A percentile compares a stretch with the other conserved stretches of the same genome.
phyloP scores from a whole-genome alignment of 2,888 invertebrate genomes.

The Gisinianus flammeolus region DNA sequence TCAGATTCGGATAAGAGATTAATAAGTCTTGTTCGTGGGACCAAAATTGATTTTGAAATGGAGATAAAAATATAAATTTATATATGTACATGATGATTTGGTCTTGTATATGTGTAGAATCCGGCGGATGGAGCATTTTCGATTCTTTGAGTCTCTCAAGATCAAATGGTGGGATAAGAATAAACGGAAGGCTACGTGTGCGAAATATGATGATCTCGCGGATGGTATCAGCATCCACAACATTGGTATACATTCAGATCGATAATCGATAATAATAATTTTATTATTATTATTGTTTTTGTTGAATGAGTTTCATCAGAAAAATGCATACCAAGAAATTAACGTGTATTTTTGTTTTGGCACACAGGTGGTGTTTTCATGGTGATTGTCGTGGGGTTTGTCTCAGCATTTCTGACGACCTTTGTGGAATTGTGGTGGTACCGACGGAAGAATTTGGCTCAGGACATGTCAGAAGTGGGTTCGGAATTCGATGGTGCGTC shows the following conservation, averaged over 20 bases:
- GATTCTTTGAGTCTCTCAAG: constrained; percentile 89
- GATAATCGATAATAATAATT: too few species aligned
- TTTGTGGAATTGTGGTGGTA: constrained; percentile 30
- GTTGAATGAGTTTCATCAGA: not conserved
- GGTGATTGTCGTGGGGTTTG: constrained; percentile 17
- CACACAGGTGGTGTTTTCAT: constrained; percentile 29
- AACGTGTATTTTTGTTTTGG: not conserved
- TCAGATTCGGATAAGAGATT: too few species aligned
- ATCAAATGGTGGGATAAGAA: constrained; percentile 97
- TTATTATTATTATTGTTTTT: too few species aligned
- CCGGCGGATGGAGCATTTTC: constrained; percentile 85
- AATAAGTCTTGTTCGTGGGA: too few species aligned
- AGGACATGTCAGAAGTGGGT: constrained; percentile 13
- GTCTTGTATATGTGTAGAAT: constrained; percentile 80
- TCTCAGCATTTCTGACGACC: constrained; percentile 4
- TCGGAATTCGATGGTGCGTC: not conserved
- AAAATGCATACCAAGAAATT: not conserved
- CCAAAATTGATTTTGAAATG: too few species aligned
- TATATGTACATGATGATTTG: too few species aligned
- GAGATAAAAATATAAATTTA: too few species aligned
- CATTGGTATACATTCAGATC: constrained; percentile 70
- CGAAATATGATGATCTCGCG: constrained; percentile 87
- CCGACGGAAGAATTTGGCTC: not conserved
- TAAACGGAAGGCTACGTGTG: constrained; percentile 68
- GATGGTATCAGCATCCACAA: constrained; percentile 98